Evolutionary conservation across 2,888 invertebrate genomes (phyloP), one percentile per base, ranked within the genome.

Genomic region (Acleris emargana): DNA sequence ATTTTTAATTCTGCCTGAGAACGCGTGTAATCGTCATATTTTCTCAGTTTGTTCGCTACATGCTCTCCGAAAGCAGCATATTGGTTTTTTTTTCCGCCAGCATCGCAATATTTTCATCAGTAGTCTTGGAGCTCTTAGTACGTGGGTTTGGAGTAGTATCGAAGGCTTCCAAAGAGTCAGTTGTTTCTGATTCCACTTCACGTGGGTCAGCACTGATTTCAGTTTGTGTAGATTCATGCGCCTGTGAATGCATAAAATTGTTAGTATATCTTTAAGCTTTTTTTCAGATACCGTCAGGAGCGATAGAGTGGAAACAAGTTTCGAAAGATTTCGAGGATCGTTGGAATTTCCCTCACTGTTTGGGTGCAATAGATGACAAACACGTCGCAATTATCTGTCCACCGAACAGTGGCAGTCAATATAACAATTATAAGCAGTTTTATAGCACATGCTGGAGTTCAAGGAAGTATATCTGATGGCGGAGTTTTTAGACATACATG

Each of bases 1-100:
- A 69, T 70, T 59, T 69, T 67, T 18, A 69, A 59, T 54, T 69
- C 67, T 32, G 67, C 69, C 28, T 68, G 68, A 64, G 68, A 59
- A 68, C 69, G 68, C 22, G 68, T 68, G 50, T 71, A 71, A 53
- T 59, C 66, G 42, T 69, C 68, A 58, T 71, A 69, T 69, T 67
- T 71, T 38, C 64, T 69, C n/a, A 67, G 28, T 52, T 69, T 71
- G 62, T 66, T 68, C 42, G 71, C 67, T 64, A 68, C 51, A 61
- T 71, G 71, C 62, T 71, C 68, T 50, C 59, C 69, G 49, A 71
- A 71, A 47, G 62, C 68, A 58, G 67, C 62, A 64, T 50, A 71
- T 64, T 71, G 62, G 62, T 69, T 69, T 57, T 62, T 66, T 57
- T 52, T 66, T 66, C 52, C 54, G 11, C 42, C 38, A 54, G 54